Conservation (phyloP, 1,140 invertebrate species). For the Nylanderia fulva region DNA sequence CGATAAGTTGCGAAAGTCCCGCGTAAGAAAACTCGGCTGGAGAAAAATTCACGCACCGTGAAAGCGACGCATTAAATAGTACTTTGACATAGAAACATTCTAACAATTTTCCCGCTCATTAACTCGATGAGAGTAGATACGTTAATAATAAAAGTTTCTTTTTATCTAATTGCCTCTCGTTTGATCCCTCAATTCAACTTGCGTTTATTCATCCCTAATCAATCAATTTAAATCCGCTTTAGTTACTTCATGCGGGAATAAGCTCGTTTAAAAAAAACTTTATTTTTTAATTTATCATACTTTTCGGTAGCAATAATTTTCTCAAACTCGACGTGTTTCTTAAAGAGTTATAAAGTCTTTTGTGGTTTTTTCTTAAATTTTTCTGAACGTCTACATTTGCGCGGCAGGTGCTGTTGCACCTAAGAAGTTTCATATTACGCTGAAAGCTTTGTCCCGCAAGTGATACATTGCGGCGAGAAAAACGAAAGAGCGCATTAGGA, state of each 20-base stretch:
- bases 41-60: constrained; percentile 28
- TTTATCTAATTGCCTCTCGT: constrained; percentile 31
- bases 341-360: neutral
- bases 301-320: neutral
- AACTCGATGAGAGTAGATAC: constrained; percentile 17
- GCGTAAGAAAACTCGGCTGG: constrained; percentile 19
- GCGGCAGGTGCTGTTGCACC: neutral
- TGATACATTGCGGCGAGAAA: neutral
- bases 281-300: too few relatives aligned
- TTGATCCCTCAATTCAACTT: constrained; percentile 4
- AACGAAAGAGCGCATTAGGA: constrained; percentile 4
- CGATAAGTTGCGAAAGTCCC: constrained; percentile 39
- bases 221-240: neutral
- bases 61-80: constrained; percentile 3
- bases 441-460: neutral
- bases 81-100: neutral
- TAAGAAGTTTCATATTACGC: constrained; percentile 17
- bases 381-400: neutral
- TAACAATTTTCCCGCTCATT: neutral
- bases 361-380: neutral
- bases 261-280: too few relatives aligned
- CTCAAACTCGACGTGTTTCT: neutral
- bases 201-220: constrained; percentile 22
- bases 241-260: too few relatives aligned
- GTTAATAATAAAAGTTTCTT: constrained; percentile 24